Evolutionary conservation across 2,113 vertebrate species (phyloP).

Genomic region (Nycticebus coucang): DNA sequence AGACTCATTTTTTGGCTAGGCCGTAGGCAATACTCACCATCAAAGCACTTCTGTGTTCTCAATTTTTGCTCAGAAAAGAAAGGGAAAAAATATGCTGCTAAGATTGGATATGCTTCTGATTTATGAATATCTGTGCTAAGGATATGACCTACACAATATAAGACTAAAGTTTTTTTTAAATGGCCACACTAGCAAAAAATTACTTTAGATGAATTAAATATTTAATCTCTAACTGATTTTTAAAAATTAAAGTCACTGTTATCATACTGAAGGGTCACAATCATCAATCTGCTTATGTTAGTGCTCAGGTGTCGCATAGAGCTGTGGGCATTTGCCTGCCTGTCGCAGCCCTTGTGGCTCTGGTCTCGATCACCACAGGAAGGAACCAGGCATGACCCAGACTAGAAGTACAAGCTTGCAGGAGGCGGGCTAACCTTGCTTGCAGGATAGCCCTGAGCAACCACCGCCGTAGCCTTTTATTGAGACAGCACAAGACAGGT

Average conservation of each 20-base stretch:
- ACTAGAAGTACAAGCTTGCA: too few relatives aligned
- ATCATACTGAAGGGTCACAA: constrained; percentile 52
- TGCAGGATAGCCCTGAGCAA: too few relatives aligned
- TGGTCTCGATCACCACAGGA: too few relatives aligned
- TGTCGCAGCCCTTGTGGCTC: too few relatives aligned
- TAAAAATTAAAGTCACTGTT: constrained; percentile 46
- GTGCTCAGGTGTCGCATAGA: constrained; percentile 40
- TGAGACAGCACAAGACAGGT: too few relatives aligned
- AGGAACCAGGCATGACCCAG: too few relatives aligned
- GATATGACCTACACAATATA: background rate
- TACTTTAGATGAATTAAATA: constrained; percentile 10
- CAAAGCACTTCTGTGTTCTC: background rate
- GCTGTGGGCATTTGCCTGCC: background rate
- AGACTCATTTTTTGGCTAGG: background rate
- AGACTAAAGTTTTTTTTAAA: background rate
- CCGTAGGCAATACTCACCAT: background rate
- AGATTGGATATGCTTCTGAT: background rate
- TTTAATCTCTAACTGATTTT: constrained; percentile 40
- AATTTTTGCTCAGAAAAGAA: background rate
- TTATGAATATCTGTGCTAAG: background rate
- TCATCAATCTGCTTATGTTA: constrained; percentile 64
- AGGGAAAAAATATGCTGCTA: background rate
- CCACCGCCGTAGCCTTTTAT: too few relatives aligned
- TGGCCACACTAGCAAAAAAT: background rate
- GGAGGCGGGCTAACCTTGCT: too few relatives aligned